Evolutionary conservation across 2,797 vertebrate genomes (phyloP), one percentile per base, ranked within the genome.

Genomic region (Schizopygopsis malacanthus): DNA sequence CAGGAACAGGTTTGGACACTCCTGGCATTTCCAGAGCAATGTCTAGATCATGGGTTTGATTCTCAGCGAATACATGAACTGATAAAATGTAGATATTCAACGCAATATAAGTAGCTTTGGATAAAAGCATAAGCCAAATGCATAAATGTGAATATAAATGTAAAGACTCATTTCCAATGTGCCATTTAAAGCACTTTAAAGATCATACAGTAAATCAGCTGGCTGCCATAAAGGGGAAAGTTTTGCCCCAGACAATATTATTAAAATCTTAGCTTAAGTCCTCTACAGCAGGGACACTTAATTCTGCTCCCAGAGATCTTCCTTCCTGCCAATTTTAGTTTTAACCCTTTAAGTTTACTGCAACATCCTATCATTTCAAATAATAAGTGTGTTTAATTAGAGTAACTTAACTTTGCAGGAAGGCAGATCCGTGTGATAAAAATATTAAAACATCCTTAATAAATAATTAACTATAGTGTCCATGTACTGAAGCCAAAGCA

Each of bases 251-350:
- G n/a, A 73, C 56, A 18, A 25, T 83, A 76, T 83, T 15, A n/a
- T 61, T 65, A 65, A 76, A 75, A 65, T 76, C 71, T 83, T 75
- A 6, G 2, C 28, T 52, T 47, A 76, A 76, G 76, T 76, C 59
- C 28, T 83, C 28, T 47, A 73, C 81, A 83, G 81, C 71, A 33
- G 54, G 18, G 45, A 59, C 56, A n/a, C 59, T 75, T 47, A 39
- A 45, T 59, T 83, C 18, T 63, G 18, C 56, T 73, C 12, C 20
- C 22, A 33, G 39, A 83, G 56, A 75, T n/a, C 43, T 25, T 39
- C 12, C 43, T 1, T 25, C 56, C 71, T 18, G 28, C 33, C 37
- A 50, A 25, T 47, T 65, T 76, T 63, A 50, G 20, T 41, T 52
- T 16, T 18, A 83, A 37, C 13, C 5, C 28, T 39, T 22, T 10